Percentiles rank a stretch among this genome's conserved stretches.
Evolutionary conservation across 2,888 invertebrate species (phyloP).

Genomic region (Dicyrtomina minuta): DNA sequence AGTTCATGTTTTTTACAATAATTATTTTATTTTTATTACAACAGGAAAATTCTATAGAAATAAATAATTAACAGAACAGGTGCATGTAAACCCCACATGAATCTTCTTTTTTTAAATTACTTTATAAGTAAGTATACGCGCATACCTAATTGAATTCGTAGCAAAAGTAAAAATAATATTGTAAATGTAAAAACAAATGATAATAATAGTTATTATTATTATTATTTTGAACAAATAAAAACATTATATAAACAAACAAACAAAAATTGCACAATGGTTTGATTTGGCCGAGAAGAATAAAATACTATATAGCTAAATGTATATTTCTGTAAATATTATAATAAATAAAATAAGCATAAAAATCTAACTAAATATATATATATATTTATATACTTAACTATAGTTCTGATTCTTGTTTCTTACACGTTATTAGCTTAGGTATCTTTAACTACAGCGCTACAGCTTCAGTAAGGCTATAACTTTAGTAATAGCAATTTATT

Average conservation of each 20-base stretch:
- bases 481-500: no score
- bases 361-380: conserved; percentile 2
- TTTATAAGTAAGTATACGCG: no score
- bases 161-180: background rate
- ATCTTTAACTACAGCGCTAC: no score
- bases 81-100: conserved; percentile 14
- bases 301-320: conserved; percentile 5
- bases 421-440: no score
- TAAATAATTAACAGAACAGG: conserved; percentile 11
- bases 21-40: no score
- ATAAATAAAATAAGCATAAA: conserved; percentile 5
- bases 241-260: conserved; percentile 11
- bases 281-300: conserved; percentile 25
- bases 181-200: conserved; percentile 7
- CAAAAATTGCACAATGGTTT: conserved; percentile 26
- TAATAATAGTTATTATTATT: conserved; percentile 1
- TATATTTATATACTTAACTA: conserved; percentile 1
- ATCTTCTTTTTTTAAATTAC: background rate
- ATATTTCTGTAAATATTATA: no score
- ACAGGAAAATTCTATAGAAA: conserved; percentile 6
- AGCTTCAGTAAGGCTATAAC: no score
- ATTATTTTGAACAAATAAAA: background rate
- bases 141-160: no score
- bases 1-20: background rate
- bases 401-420: background rate